Base-by-base conservation (phyloP, 1,140 invertebrate species). In the Drosophila funebris region DNA sequence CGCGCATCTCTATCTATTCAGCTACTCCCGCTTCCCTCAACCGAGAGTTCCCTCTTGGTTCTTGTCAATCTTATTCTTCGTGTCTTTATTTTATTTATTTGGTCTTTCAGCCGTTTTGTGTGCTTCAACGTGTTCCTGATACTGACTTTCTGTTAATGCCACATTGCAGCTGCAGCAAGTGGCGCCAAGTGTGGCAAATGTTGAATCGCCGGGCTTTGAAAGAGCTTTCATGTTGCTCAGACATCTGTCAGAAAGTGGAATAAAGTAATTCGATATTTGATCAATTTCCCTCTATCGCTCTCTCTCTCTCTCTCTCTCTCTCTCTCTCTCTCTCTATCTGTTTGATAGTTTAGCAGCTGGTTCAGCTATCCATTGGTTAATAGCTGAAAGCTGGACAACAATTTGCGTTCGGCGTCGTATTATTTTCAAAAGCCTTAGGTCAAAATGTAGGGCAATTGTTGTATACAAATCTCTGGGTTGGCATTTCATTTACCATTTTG, bases 391-490 rank as follows among this genome's bases (percentile, higher is more conserved):
- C 3, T 16, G 39, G 14, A 9, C 13, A 18, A 18, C 39, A 41
- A 41, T 41, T 41, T 41, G 39, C 16, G 11, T 36, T n/a, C 4
- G 24, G 4, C 4, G 24, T 27, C 33, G n/a, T 52, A 52, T 52
- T 33, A 52, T 52, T 52, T 48, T 27, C 24, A 48, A 36, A 46
- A 24, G 39, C 27, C 20, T 14, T 13, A 53, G 37, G 13, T 60
- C 24, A 29, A 33, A 13, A 36, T 14, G 20, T 13, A 8, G 41
- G 48, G 3, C 37, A 64, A 64, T 33, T 31, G 50, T 11, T 29
- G 41, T 60, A 43, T 70, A 70, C 50, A 71, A 71, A 71, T 71
- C 69, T 72, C 18, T 64, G 31, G 22, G 31, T 41, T 44, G 69
- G 14, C 52, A 50, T 44, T 66, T 66, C 69, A 31, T 64, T 66